Base-by-base conservation (phyloP, 2,888 invertebrate species). In the Omphaloscelis lunosa region DNA sequence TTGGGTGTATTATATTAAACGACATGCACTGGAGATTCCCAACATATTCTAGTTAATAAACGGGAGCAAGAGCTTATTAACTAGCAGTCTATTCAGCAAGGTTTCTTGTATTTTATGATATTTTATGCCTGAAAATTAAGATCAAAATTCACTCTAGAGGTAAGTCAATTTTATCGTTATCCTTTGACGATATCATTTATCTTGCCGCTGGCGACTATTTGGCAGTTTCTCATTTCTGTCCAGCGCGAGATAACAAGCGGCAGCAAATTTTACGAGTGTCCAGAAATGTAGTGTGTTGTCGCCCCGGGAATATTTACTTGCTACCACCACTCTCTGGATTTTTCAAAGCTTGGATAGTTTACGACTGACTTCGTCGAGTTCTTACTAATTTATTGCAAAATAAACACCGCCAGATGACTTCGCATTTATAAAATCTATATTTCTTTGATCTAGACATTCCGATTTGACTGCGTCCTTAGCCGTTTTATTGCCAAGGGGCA, bases 211-310 rank as follows among this genome's bases (percentile, higher is more conserved):
- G 58, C 72, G 70, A 71, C 82, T 82, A 88, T 89, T 88, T 84
- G 83, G 86, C 84, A 83, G 81, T 90, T 87, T 90, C 86, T 90
- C 89, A 87, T 90, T 90, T 86, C 89, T 86, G 85, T 86, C 73
- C 80, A 83, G 85, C 77, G 71, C 80, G 84, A 91, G 92, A 93
- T 95, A 94, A 95, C 93, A 93, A 92, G 93, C 89, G 85, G 75
- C 76, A 63, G 34, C 69, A 90, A 89, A 89, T 92, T 95, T 95
- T 95, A 95, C 91, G 94, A 94, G 85, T 89, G 80, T 88, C 86
- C 91, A 84, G 85, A 91, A 93, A 90, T 91, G 90, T 91, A 45
- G 48, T 89, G 85, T 87, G 86, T 89, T 87, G 86, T 89, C 89
- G 82, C 81, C 85, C 68, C 72, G 81, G 86, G 86, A 86, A 81